Conservation (phyloP, 1,140 invertebrate genomes). For the Heterodera schachtii region DNA sequence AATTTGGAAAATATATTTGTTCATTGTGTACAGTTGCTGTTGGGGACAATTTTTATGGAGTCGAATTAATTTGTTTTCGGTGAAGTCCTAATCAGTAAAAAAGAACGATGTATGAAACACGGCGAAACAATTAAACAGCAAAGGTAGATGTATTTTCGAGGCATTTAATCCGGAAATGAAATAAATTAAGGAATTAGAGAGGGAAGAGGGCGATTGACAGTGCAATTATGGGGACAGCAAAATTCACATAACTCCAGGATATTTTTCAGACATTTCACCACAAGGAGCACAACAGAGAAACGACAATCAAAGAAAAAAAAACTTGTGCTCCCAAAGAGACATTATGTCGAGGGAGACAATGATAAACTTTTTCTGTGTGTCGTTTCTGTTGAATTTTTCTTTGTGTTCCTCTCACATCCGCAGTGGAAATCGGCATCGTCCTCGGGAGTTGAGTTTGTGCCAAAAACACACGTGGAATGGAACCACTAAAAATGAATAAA, state of each 20-base stretch:
- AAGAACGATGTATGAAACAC: background rate
- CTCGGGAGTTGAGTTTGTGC: conserved; percentile 55
- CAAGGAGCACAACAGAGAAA: no score
- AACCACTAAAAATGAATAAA: conserved; percentile 57
- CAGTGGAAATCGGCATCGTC: conserved; percentile 46
- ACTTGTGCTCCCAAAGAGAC: background rate
- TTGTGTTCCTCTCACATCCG: conserved; percentile 2
- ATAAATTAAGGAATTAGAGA: background rate
- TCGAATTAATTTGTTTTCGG: background rate
- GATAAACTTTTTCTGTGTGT: background rate
- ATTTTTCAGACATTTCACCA: no score
- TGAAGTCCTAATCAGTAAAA: background rate
- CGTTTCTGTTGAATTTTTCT: background rate
- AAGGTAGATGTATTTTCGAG: background rate
- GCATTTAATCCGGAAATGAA: background rate
- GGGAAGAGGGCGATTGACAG: no score
- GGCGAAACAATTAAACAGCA: background rate
- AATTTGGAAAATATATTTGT: background rate
- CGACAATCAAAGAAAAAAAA: background rate
- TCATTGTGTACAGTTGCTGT: background rate
- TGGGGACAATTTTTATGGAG: background rate
- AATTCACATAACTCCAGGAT: no score
- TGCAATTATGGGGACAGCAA: no score
- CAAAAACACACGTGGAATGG: conserved; percentile 58
- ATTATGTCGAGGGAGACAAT: background rate